Base-by-base conservation (phyloP, 2,888 invertebrate genomes). In the Luperina testacea region DNA sequence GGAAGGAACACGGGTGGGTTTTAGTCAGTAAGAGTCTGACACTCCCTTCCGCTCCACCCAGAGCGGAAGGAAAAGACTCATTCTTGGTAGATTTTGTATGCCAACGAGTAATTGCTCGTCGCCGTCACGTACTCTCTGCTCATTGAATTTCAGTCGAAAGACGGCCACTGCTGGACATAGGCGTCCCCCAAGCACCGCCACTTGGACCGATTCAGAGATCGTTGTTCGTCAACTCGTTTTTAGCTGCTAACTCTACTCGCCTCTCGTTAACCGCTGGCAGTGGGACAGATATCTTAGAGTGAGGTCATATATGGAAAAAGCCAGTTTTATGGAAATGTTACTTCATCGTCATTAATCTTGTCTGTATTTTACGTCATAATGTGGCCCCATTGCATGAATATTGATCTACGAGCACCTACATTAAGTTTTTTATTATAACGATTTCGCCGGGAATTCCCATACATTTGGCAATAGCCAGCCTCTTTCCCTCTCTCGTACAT, bases 291-390 rank as follows among this genome's bases (percentile, higher is more conserved):
- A 9, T 38, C 59, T 68, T 59, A 15, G 13, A 27, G 17, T 80
- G 71, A 84, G 57, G 38, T 84, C 71, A 75, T 68, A 70, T 42
- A 65, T 61, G 42, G n/a, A 24, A 38, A 24, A 63, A 59, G 68
- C 70, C 42, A 45, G 78, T 83, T 72, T 83, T 68, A 7, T 51
- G 38, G 45, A 53, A 69, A 83, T 51, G 9, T 83, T 83, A 42
- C n/a, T 42, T 63, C 20, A 63, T 24, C 13, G 17, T 48, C 53
- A 63, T 70, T 27, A 27, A 57, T 61, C 67, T 64, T 51, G 15
- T 42, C 42, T 9, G 42, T 42, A 42, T 42, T 42, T 57, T 24
- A 57, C 57, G 57, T 24, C 57, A 57, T 57, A 57, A 57, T 11
- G 11, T n/a, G n/a, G 24, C 11, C n/a, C 57, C 57, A 4, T 24